phyloP scores from a whole-genome alignment of 2,888 invertebrate species.

The Dioctria linearis region DNA sequence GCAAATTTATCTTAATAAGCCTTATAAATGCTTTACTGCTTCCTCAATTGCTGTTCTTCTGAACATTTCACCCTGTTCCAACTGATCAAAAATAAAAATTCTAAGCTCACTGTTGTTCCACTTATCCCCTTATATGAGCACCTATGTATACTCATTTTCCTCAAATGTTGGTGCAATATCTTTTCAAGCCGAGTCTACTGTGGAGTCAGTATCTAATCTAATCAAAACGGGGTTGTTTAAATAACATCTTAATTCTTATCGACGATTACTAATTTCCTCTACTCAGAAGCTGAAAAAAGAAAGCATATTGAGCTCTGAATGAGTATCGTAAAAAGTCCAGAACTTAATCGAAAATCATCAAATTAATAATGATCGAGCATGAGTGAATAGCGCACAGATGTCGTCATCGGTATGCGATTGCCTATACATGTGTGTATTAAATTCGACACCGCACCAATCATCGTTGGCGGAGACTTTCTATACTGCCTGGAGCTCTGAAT shows the following conservation, averaged over 20 bases:
- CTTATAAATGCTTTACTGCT: background rate
- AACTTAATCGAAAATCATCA: constrained; percentile 23
- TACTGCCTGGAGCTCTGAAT: constrained; percentile 8
- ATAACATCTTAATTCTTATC: constrained; percentile 2
- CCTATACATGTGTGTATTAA: no score
- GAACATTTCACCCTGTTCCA: background rate
- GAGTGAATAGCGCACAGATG: constrained; percentile 24
- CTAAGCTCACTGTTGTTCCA: background rate
- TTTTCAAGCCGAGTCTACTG: background rate
- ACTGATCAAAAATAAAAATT: background rate
- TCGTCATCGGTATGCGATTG: constrained; percentile 6
- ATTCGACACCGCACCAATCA: constrained; percentile 13
- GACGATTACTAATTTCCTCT: constrained; percentile 33
- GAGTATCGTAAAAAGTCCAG: background rate
- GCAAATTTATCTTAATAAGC: no score
- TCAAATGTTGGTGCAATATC: background rate
- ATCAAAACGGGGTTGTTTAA: background rate
- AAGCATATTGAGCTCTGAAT: background rate
- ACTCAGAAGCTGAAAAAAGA: background rate
- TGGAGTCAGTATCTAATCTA: constrained; percentile 21
- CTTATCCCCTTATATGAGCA: background rate
- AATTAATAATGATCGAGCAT: background rate
- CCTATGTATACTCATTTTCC: background rate
- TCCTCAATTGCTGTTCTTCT: background rate
- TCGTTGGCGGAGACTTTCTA: constrained; percentile 16